phyloP scores from a whole-genome alignment of 2,113 vertebrate genomes.

The Phaethon lepturus region DNA sequence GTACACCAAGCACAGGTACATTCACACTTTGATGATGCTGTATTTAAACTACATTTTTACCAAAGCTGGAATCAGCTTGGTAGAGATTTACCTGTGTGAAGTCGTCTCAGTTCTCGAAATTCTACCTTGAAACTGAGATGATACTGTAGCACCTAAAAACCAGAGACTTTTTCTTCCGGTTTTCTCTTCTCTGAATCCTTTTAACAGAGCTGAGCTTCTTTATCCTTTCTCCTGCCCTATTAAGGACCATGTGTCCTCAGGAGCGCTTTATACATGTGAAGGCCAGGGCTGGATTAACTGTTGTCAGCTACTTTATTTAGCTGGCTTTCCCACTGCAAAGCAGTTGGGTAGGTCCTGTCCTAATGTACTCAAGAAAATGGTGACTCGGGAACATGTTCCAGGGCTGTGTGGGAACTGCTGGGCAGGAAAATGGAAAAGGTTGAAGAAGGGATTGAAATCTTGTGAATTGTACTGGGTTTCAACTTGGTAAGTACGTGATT shows the following conservation, averaged over 20 bases:
- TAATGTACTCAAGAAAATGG: not conserved
- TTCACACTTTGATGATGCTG: not conserved
- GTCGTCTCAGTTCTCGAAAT: not conserved
- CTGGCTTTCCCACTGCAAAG: not conserved
- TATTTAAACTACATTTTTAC: not conserved
- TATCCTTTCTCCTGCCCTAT: not conserved
- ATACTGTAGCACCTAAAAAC: not conserved
- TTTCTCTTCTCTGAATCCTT: not conserved
- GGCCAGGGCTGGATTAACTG: not conserved
- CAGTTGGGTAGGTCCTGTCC: not conserved
- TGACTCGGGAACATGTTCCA: not conserved
- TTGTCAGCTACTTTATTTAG: not conserved
- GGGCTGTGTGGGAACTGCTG: not conserved
- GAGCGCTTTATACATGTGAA: not conserved
- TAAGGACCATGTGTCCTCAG: not conserved
- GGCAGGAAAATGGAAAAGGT: not conserved
- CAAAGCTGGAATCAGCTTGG: not conserved
- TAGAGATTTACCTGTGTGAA: not conserved
- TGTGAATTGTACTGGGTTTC: not conserved
- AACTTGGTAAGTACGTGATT: not conserved
- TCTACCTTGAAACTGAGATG: not conserved
- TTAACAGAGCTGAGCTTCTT: not conserved
- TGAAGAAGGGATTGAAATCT: not conserved
- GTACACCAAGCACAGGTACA: not conserved
- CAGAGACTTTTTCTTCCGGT: not conserved